phyloP scores from a whole-genome alignment of 2,888 invertebrate genomes.

The Ectemnius cavifrons region DNA sequence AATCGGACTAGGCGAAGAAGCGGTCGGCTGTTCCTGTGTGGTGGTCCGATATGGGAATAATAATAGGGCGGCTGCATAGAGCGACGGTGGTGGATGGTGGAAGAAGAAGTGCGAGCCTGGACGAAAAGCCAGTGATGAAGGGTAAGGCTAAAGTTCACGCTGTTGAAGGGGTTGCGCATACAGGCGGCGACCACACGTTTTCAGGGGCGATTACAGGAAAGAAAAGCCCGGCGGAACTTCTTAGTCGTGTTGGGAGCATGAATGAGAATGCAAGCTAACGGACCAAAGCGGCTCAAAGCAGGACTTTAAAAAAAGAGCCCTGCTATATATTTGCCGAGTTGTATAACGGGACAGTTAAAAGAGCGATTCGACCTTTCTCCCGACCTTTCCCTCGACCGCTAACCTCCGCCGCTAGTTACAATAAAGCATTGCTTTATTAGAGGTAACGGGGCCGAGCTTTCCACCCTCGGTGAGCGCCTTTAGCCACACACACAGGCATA shows the following conservation, averaged over 20 bases:
- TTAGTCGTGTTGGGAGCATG: neutral
- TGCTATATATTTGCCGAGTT: constrained; percentile 10
- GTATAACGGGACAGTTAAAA: constrained; percentile 42
- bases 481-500: neutral
- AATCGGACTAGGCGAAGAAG: too few species aligned
- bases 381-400: constrained; percentile 11
- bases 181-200: neutral
- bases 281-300: neutral
- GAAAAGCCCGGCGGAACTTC: neutral
- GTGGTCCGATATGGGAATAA: too few species aligned
- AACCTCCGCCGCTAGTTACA: constrained; percentile 22
- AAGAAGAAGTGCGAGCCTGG: too few species aligned
- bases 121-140: neutral
- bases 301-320: neutral
- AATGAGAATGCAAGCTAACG: neutral
- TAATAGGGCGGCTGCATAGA: too few species aligned
- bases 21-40: too few species aligned
- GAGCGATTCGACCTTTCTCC: constrained; percentile 18
- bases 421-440: constrained; percentile 42
- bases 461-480: constrained; percentile 17
- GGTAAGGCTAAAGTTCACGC: constrained; percentile 3
- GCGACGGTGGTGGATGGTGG: too few species aligned
- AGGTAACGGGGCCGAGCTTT: constrained; percentile 28
- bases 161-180: neutral
- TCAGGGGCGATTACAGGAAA: neutral